Base-by-base conservation (phyloP, 2,888 invertebrate species). In the Drosophila colorata region DNA sequence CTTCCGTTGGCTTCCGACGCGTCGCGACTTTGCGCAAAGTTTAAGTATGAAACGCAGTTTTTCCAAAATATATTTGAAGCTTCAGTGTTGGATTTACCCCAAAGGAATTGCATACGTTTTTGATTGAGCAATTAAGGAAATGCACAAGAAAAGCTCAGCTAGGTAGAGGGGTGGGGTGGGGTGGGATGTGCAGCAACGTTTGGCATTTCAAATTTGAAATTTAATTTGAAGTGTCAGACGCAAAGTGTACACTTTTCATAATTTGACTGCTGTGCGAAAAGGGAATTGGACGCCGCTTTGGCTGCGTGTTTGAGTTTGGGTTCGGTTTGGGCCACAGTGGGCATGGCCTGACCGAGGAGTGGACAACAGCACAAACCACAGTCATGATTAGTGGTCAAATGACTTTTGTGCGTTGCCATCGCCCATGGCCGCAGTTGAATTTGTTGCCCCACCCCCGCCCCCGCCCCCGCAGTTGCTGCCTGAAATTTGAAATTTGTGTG, bases 121-220 rank as follows among this genome's bases (percentile, higher is more conserved):
- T 87, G 82, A 83, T 83, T 83, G 88, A 85, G 88, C 82, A 83
- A 83, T 83, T 83, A 83, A 83, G 82, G 87, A 58, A 77, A 74
- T 73, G 78, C 74, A 73, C 58, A 59, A 53, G 55, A 44, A 55
- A 48, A 38, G 33, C 46, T 33, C 20, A 9, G 47, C n/a, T 33
- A 18, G 4, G 18, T 3, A 14, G 48, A 16, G 14, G 16, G 38
- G 31, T 4, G 8, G 7, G 44, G 16, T 6, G 11, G 14, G 28
- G 28, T 14, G 31, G 14, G 18, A 14, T 33, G 37, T 4, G 16
- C n/a, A 20, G 6, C n/a, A 11, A 35, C 38, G 35, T 56, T 59
- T 61, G 63, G 51, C 60, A 66, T 78, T 76, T 78, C 38, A 53
- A 67, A 82, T 80, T 86, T 78, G 61, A 77, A 74, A 74, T 77